Conservation (phyloP, 1,140 invertebrate genomes). For the Battus philenor region DNA sequence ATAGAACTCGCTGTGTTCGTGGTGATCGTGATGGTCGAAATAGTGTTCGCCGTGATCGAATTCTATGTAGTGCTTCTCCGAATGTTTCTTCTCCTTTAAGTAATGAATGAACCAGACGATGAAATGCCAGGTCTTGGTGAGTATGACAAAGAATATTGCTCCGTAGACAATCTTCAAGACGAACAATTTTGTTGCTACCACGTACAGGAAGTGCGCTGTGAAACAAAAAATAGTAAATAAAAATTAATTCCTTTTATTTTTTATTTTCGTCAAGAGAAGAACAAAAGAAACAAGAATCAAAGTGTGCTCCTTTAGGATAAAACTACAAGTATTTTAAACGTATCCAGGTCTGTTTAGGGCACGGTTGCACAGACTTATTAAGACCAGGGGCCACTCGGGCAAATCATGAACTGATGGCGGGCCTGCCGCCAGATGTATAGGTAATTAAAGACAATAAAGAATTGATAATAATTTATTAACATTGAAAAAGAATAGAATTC, state of each 20-base stretch:
- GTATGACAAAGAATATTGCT: constrained; percentile 45
- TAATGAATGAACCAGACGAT: constrained; percentile 51
- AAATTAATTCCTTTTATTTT: too few relatives aligned
- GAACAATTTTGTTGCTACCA: constrained; percentile 55
- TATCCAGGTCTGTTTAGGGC: not conserved
- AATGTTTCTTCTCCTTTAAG: constrained; percentile 38
- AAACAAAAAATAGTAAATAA: constrained; percentile 24
- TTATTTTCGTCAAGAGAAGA: too few relatives aligned
- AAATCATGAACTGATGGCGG: too few relatives aligned
- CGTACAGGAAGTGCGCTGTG: constrained; percentile 63
- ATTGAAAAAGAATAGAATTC: too few relatives aligned
- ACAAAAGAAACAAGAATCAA: too few relatives aligned
- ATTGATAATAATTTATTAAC: too few relatives aligned
- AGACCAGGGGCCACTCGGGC: too few relatives aligned
- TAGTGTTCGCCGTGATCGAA: constrained; percentile 30
- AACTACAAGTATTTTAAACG: too few relatives aligned
- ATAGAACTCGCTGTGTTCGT: constrained; percentile 17
- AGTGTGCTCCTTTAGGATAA: too few relatives aligned
- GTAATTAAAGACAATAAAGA: too few relatives aligned
- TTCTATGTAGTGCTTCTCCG: constrained; percentile 39
- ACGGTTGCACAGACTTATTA: too few relatives aligned
- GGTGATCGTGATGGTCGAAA: constrained; percentile 22
- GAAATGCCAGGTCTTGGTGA: constrained; percentile 53
- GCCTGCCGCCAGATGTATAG: too few relatives aligned
- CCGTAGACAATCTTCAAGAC: constrained; percentile 58